Conservation (phyloP, 2,113 vertebrate genomes). For the Marmota monax region DNA sequence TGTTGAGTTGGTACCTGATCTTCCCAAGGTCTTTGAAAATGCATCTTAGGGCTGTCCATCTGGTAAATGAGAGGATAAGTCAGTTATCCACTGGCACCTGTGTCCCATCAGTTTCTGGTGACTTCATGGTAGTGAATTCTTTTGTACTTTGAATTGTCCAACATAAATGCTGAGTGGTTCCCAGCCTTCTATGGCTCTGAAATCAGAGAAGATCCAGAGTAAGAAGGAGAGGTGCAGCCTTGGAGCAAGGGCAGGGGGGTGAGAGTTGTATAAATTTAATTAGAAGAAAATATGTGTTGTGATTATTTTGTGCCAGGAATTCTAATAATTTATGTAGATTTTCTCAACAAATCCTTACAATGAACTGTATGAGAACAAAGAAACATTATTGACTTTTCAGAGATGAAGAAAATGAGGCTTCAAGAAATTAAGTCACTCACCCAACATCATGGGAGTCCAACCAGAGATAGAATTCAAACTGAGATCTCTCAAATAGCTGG, state of each 20-base stretch:
- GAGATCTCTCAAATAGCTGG: neutral
- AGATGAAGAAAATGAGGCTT: neutral
- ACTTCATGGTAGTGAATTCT: neutral
- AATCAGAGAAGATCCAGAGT: neutral
- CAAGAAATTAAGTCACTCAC: neutral
- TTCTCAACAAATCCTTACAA: neutral
- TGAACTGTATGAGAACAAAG: neutral
- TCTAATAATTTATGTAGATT: neutral
- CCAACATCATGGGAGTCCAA: rapidly evolving
- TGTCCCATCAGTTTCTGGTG: neutral
- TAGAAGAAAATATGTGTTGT: neutral
- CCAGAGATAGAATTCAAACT: neutral
- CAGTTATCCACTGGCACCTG: neutral
- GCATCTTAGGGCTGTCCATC: neutral
- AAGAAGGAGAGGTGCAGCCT: neutral
- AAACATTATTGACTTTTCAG: neutral
- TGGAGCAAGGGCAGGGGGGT: rapidly evolving
- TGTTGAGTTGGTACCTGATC: neutral
- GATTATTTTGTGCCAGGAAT: neutral
- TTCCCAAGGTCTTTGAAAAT: neutral
- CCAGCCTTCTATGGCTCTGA: rapidly evolving
- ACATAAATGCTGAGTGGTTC: rapidly evolving
- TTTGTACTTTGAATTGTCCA: neutral
- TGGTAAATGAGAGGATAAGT: no score
- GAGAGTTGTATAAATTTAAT: neutral